Evolutionary conservation across 1,140 invertebrate species (phyloP).

Genomic region (Myzus persicae): DNA sequence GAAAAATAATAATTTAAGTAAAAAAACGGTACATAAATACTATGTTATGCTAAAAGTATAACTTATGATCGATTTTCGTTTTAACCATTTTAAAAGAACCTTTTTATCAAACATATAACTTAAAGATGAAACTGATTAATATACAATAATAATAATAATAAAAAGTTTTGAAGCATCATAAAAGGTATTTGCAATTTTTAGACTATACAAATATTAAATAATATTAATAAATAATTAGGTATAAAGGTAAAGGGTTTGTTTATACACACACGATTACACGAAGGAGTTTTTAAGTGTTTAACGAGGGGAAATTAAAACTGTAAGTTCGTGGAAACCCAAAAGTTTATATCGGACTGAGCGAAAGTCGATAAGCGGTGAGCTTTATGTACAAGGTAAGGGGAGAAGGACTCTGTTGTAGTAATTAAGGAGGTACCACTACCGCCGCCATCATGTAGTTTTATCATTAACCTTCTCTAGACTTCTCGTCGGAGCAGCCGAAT

Average conservation of each 20-base stretch:
- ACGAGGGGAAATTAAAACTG: slow-evolving; percentile 55
- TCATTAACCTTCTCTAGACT: slow-evolving; percentile 53
- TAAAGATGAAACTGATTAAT: not conserved
- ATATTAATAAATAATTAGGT: not conserved
- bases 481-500: slow-evolving; percentile 42
- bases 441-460: slow-evolving; percentile 50
- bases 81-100: not conserved
- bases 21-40: not conserved
- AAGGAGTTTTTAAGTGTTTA: slow-evolving; percentile 49
- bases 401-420: slow-evolving; percentile 10
- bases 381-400: not conserved
- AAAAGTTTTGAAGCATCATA: not conserved
- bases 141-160: not conserved
- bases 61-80: not conserved
- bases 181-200: not conserved
- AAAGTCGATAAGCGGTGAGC: slow-evolving; percentile 54
- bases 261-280: not conserved
- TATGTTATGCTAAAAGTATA: not conserved
- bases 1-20: not conserved
- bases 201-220: not conserved
- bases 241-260: slow-evolving; percentile 8
- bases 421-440: slow-evolving; percentile 13
- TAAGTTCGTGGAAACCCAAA: slow-evolving; percentile 37
- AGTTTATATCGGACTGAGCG: not conserved
- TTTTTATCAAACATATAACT: not conserved